Percentiles rank a stretch among this genome's conserved stretches.
phyloP scores from a whole-genome alignment of 2,797 vertebrate genomes.

The Bradypodion ventrale region DNA sequence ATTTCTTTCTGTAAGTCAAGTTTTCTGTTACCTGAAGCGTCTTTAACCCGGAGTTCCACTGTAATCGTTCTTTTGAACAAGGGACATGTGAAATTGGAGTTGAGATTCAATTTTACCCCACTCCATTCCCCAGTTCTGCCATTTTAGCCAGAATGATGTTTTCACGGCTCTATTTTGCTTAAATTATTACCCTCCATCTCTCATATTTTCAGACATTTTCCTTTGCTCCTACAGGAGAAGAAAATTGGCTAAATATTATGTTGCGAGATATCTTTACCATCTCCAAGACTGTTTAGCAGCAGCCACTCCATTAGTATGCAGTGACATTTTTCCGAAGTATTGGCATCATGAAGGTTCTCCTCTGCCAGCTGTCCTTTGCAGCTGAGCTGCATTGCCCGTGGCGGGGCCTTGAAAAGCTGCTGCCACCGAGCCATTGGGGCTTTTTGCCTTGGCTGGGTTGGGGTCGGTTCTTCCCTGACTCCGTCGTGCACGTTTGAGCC shows the following conservation, averaged over 20 bases:
- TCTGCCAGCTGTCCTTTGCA: no score
- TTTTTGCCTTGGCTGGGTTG: no score
- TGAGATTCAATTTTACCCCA: not conserved
- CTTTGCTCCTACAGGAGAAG: not conserved
- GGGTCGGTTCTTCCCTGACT: no score
- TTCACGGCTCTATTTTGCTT: not conserved
- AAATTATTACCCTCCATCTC: not conserved
- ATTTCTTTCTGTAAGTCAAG: no score
- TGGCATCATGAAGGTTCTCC: no score
- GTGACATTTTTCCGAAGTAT: no score
- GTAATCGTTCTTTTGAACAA: not conserved
- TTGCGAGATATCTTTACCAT: not conserved
- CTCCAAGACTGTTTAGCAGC: not conserved
- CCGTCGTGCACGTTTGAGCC: no score
- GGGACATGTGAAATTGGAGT: not conserved
- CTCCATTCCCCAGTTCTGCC: not conserved
- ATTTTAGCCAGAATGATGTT: not conserved
- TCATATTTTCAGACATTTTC: not conserved
- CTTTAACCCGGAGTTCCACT: no score
- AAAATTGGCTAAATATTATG: not conserved
- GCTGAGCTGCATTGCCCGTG: no score
- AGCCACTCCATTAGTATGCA: not conserved
- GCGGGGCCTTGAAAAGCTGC: no score
- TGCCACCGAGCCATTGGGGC: no score
- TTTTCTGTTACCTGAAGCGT: no score